Evolutionary conservation across 2,888 invertebrate species (phyloP), one percentile per base, ranked within the genome.

Genomic region (Willowsia nigromaculata): DNA sequence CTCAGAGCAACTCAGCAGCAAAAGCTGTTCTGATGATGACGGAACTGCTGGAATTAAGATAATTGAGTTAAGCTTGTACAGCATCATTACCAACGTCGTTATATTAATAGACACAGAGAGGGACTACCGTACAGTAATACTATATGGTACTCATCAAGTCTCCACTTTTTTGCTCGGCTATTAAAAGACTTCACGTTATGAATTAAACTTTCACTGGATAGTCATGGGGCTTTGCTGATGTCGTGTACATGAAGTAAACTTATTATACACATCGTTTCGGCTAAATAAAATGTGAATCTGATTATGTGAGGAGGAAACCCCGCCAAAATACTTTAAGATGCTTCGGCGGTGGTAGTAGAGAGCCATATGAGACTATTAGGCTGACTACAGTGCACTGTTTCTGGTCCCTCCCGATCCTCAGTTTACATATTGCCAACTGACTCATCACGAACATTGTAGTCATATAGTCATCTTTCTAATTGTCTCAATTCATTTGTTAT

Each of bases 21-120:
- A 25, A 13, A 15, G 62, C 27, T 25, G 27, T 11, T 22, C 4
- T 30, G 37, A 68, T 33, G 18, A 18, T 68, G 68, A 3, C 15
- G 37, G 37, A 68, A 37, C 68, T 68, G 18, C 5, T 18, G 37
- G 68, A 68, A 68, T 68, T 68, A 37, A 18, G 68, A 68, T 68
- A 68, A 68, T 68, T 68, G 68, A 37, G 68, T 68, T 68, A 68
- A 33, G 25, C 37, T 68, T 68, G 68, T 37, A 37, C 37, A 37
- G 37, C 68, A 68, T 62, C 30, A 37, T 68, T 18, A 30, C 9
- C 33, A 68, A 37, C 68, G 22, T 68, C 37, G 11, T 68, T 13
- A 18, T 68, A 33, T 18, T 37, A 68, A 18, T 30, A 33, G n/a
- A 65, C 33, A 5, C 56, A 56, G 56, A 2, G 5, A 25, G 25